Evolutionary conservation across 2,113 vertebrate genomes (phyloP), one percentile per base, ranked within the genome.

Genomic region (Gobiocypris rarus): DNA sequence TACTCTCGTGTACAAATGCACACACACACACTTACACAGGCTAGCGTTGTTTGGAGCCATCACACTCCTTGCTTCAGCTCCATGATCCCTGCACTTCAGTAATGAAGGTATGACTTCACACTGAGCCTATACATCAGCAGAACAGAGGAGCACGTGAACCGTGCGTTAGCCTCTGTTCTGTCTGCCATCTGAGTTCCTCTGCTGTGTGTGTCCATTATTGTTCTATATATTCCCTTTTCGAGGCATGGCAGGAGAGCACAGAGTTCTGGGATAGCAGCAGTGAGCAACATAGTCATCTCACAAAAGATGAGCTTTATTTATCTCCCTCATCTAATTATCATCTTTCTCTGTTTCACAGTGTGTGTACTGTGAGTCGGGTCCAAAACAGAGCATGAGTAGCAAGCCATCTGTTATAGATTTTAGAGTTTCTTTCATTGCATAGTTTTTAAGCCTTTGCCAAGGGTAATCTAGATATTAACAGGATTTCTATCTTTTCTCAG

Each of bases 221-320:
- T 38, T 48, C 58, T 83, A 83, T 79, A 67, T 82, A 58, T 82
- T 83, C 79, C 74, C 58, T 70, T 78, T n/a, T 34, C 74, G 83
- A 78, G 22, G 28, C 80, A 71, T 75, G 58, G 80, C 45, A 15
- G 79, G 74, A 74, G 45, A 67, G 67, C 34, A 22, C 26, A 50
- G 75, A 77, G 74, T 83, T 80, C 83, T 82, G 80, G 38, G 48
- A 79, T 24, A 5, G 34, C 80, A n/a, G 70, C 10, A 1, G 34
- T 9, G 58, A 85, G 54, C 45, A 78, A 77, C 71, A 83, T 50
- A 75, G 80, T 75, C 80, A 77, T 87, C 80, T 82, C 75, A 85
- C 75, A 85, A 85, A 81, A 75, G 75, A 84, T 52, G 34, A 61
- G 69, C 50, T 85, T 86, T 83, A 80, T 83, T 85, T 78, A 63